These are phyloP conservation scores for Rhynchophorus ferrugineus DNA, from an alignment of 1,140 invertebrate genomes.

Conservation along the genomic window DNA sequence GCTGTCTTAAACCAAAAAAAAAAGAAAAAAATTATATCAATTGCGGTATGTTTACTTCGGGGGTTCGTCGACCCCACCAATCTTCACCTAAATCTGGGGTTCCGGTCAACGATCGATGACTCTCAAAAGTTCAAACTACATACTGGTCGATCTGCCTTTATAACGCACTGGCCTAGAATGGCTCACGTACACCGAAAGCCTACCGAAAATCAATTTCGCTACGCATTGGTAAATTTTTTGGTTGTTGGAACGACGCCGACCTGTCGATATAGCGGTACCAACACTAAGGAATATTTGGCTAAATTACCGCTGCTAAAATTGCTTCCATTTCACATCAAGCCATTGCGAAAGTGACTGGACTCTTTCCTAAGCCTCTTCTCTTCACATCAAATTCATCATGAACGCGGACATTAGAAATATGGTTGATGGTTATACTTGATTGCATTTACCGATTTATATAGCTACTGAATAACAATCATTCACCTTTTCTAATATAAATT, in stretches of 20 bases:
- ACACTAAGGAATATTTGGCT: no score
- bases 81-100: background rate
- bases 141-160: background rate
- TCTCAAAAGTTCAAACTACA: background rate
- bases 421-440: no score
- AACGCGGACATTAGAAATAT: no score
- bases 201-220: background rate
- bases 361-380: no score
- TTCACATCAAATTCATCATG: no score
- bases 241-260: background rate
- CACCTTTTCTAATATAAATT: no score
- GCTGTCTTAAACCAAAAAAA: background rate
- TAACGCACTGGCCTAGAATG: background rate
- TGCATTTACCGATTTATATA: no score
- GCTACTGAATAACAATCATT: no score
- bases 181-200: background rate
- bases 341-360: no score
- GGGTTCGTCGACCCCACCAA: background rate
- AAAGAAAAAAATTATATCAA: background rate
- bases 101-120: background rate
- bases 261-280: background rate
- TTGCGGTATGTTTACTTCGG: background rate
- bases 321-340: no score
- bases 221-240: background rate
- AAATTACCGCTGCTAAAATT: no score